Base-by-base conservation (phyloP, 2,113 vertebrate species). In the Dromas ardeola region DNA sequence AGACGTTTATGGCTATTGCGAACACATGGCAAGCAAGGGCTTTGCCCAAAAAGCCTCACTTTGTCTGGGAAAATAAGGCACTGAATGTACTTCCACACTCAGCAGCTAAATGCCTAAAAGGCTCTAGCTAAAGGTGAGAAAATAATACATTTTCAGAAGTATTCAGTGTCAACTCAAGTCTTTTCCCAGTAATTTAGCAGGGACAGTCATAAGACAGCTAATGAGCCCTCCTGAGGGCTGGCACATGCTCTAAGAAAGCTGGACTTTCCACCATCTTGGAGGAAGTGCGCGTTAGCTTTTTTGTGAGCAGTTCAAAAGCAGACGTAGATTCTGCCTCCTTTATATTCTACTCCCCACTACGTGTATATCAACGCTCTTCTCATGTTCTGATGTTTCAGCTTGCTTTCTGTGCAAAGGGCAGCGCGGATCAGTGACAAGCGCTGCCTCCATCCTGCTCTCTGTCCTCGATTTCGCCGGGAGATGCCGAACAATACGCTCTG, bases 1-100 rank as follows among this genome's bases (percentile, higher is more conserved):
- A 9, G 22, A 20, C 0, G 2, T 19, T 25, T 52, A 15, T 62
- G 58, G 32, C 63, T 43, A 2, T 21, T 21, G 23, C 0, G 0
- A 58, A 85, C 27, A 34, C 12, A 10, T 0, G 5, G 43, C 70
- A 70, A 62, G 19, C n/a, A 13, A 25, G 13, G 11, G 22, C 40
- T 53, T 63, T 76, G 26, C 47, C 58, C 56, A 10, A 14, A 45
- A 34, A 86, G 27, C 74, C 53, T 47, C 21, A 4, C 15, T 22
- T 15, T 13, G 0, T 18, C 38, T 74, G 40, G 50, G 22, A 79
- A 79, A 63, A 34, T 9, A 17, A 47, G 19, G 56, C 14, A 12
- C 29, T 2, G 1, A 32, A 69, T 10, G 38, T 40, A 40, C 26
- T 23, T 52, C 36, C 22, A 26, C 32, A 50, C 19, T 26, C 26